Evolutionary conservation across 2,888 invertebrate genomes (phyloP).

Genomic region (Melieria crassipennis): DNA sequence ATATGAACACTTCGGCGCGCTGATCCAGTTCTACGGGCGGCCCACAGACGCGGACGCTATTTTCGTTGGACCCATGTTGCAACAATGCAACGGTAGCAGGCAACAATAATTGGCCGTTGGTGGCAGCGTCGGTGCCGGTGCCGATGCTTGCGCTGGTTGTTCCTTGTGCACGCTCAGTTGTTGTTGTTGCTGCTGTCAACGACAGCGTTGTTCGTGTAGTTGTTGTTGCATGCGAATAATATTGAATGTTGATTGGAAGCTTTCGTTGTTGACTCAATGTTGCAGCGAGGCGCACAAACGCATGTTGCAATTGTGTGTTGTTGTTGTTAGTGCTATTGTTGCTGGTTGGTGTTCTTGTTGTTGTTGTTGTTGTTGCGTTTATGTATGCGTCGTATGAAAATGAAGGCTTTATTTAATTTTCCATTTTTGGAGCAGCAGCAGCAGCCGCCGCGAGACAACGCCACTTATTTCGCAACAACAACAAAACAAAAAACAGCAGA

Average conservation of each 20-base stretch:
- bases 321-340: no score
- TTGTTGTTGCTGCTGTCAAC: not conserved
- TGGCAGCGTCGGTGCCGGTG: not conserved
- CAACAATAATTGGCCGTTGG: not conserved
- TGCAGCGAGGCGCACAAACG: not conserved
- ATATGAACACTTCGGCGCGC: no score
- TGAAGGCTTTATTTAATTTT: slow-evolving; percentile 28
- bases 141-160: not conserved
- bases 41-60: no score
- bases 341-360: no score
- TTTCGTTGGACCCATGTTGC: no score
- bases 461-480: slow-evolving; percentile 13
- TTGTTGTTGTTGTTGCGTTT: no score
- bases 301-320: not conserved
- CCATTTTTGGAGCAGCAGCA: slow-evolving; percentile 24
- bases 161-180: not conserved
- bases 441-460: slow-evolving; percentile 9
- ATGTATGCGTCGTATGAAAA: slow-evolving; percentile 4
- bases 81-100: not conserved
- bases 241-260: slow-evolving; percentile 4
- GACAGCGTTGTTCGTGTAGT: not conserved
- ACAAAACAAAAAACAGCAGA: slow-evolving; percentile 17
- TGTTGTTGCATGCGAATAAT: slow-evolving; percentile 10
- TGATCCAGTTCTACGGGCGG: no score
- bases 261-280: not conserved